Percentiles rank a stretch among this genome's conserved stretches.
Evolutionary conservation across 2,797 vertebrate genomes (phyloP).

Genomic region (Dendrocincla tyrannina): DNA sequence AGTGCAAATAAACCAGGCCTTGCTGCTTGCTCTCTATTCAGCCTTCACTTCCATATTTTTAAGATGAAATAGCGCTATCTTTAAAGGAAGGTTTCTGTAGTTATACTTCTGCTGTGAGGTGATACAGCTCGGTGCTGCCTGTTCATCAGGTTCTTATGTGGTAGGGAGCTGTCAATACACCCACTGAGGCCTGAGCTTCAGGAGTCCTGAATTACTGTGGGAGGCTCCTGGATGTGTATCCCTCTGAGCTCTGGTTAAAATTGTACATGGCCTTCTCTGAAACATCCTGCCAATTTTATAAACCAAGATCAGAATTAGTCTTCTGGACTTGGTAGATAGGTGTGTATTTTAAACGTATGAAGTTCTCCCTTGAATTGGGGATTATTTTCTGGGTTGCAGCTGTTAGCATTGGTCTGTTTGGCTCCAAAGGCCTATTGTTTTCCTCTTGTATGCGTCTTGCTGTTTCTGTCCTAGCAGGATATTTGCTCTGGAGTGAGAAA

Average conservation of each 20-base stretch:
- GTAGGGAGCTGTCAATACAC: background rate
- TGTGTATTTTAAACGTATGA: background rate
- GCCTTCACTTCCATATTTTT: background rate
- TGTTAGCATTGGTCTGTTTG: background rate
- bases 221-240: background rate
- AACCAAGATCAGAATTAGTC: background rate
- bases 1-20: background rate
- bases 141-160: background rate
- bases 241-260: background rate
- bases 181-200: background rate
- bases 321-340: background rate
- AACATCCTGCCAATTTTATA: background rate
- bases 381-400: background rate
- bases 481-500: background rate
- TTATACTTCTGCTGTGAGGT: background rate
- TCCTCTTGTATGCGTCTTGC: constrained; percentile 4
- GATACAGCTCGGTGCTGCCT: background rate
- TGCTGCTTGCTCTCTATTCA: background rate
- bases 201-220: background rate
- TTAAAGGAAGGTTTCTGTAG: background rate
- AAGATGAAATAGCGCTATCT: background rate
- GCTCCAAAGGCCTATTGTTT: background rate
- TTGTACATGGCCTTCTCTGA: background rate
- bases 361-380: background rate
- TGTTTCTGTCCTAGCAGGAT: constrained; percentile 41